Evolutionary conservation across 2,113 vertebrate genomes (phyloP).

Genomic region (Felis catus): F.catus_Fca126_mat1.0 CM031424.1:362001-362500

Average conservation of each 20-base stretch:
- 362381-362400: too few species aligned
- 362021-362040: not conserved
- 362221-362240: not conserved
- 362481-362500: too few species aligned
- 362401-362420: too few species aligned
- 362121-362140: not conserved
- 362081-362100: not conserved
- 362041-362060: not conserved
- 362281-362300: not conserved
- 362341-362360: not conserved
- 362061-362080: not conserved
- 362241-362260: not conserved
- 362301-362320: not conserved
- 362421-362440: not conserved
- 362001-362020: not conserved
- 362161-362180: not conserved
- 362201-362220: not conserved
- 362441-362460: too few species aligned
- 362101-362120: not conserved
- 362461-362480: too few species aligned
- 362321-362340: not conserved
- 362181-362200: not conserved
- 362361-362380: too few species aligned
- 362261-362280: not conserved
- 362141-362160: not conserved